phyloP scores from a whole-genome alignment of 2,113 vertebrate genomes.

The Calonectris borealis region DNA sequence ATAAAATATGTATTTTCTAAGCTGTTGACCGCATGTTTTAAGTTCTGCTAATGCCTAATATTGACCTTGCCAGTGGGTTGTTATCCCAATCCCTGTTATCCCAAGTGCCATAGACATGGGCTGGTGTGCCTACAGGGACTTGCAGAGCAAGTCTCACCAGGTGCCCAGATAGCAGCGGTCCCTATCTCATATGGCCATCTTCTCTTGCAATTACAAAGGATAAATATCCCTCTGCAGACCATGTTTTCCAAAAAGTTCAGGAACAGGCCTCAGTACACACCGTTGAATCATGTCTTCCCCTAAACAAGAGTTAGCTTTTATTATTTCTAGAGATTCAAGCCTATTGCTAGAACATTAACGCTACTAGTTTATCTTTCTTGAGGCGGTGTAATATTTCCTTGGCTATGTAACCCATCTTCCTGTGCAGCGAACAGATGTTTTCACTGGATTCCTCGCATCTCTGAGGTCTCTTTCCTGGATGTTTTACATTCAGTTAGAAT shows the following conservation, averaged over 20 bases:
- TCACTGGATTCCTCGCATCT: slow-evolving; percentile 50
- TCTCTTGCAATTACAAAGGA: not conserved
- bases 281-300: not conserved
- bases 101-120: rapidly evolving
- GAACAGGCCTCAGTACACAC: not conserved
- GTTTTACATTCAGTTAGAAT: slow-evolving; percentile 53
- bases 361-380: slow-evolving; percentile 41
- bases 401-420: slow-evolving; percentile 22
- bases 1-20: not conserved
- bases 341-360: not conserved
- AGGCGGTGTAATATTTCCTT: slow-evolving; percentile 54
- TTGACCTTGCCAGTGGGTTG: not conserved
- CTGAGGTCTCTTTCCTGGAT: slow-evolving; percentile 59
- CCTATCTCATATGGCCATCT: not conserved
- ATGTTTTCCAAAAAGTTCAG: not conserved
- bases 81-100: not conserved
- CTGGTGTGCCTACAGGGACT: not conserved
- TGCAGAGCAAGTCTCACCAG: not conserved
- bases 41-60: not conserved
- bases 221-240: not conserved
- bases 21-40: not conserved
- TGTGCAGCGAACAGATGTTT: slow-evolving; percentile 37
- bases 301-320: not conserved
- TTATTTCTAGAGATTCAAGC: not conserved
- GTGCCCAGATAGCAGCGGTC: not conserved